phyloP scores from a whole-genome alignment of 2,888 invertebrate species.

The Ramazzottius varieornatus region DNA sequence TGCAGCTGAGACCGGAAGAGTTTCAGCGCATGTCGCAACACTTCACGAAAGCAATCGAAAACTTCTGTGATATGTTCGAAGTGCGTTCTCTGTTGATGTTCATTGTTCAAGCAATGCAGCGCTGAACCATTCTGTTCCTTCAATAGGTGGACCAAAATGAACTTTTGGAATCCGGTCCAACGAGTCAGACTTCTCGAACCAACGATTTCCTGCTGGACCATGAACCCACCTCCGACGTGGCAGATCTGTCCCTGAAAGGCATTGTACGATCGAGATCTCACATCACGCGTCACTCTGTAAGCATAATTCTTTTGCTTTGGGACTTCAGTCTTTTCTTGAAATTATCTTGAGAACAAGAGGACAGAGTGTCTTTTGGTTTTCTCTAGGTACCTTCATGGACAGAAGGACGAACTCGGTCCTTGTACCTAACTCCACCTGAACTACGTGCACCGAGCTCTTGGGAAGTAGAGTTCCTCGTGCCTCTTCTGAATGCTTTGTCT shows the following conservation, averaged over 20 bases:
- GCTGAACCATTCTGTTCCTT: not conserved
- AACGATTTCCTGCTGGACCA: not conserved
- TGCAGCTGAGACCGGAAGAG: not conserved
- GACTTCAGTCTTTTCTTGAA: too few species aligned
- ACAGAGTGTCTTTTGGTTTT: too few species aligned
- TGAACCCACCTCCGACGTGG: not conserved
- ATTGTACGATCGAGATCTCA: not conserved
- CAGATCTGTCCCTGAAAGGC: not conserved
- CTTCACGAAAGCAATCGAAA: not conserved
- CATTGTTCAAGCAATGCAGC: not conserved
- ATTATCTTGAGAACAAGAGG: too few species aligned
- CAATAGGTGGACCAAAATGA: not conserved
- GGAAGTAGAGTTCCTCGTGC: not conserved
- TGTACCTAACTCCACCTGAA: not conserved
- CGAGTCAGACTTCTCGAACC: not conserved
- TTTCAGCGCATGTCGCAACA: not conserved
- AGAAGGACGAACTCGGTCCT: too few species aligned
- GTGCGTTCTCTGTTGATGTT: not conserved
- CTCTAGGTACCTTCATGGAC: too few species aligned
- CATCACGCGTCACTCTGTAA: not conserved
- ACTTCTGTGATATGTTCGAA: not conserved
- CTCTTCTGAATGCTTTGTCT: not conserved
- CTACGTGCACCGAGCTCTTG: not conserved
- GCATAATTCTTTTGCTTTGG: too few species aligned
- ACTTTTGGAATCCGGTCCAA: not conserved